Base-by-base conservation (phyloP, 2,888 invertebrate genomes). In the Corbicula japonica region DNA sequence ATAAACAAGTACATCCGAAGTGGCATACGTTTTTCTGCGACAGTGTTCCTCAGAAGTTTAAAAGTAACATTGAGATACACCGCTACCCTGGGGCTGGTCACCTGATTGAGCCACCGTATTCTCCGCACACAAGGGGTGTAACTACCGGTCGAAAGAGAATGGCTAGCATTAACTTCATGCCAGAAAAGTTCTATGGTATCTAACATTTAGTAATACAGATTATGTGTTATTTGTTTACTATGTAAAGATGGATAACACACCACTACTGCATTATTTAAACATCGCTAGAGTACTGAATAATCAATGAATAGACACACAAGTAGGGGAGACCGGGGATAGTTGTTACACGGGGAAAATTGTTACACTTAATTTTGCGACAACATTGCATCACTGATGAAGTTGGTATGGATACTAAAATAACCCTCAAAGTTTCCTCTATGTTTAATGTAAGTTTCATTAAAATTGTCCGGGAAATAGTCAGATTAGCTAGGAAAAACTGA, bases 41-140 rank as follows among this genome's bases (percentile, higher is more conserved):
- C 1, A 32, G 52, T 35, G 62, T 65, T 46, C 83, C 83, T 1
- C 56, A 48, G 3, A 63, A 71, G 52, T 77, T 35, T 23, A 70
- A 68, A 50, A 26, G 23, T 15, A 74, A 76, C 35, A 18, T 83
- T 32, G 61, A 83, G 46, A 18, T 76, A 12, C 32, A 56, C 34
- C 23, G 48, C 8, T 58, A 69, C 32, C 71, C 66, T 5, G 83
- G 76, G 10, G 80, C 83, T 0, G 83, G 83, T 0, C 83, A 83
- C 41, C 46, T 80, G 23, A 80, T 83, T 28, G 83, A 83, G 35
- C 76, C 77, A 2, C 80, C 83, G 1, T 75, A 76, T 38, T 60
- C 68, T n/a, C 83, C 83, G 10, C 54, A 68, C 26, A n/a, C 23
- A 41, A 41, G 82, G 28, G 65, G 62, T 18, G 48, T 54, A 5